phyloP scores from a whole-genome alignment of 2,888 invertebrate species.

The Cacoxenus indagator region DNA sequence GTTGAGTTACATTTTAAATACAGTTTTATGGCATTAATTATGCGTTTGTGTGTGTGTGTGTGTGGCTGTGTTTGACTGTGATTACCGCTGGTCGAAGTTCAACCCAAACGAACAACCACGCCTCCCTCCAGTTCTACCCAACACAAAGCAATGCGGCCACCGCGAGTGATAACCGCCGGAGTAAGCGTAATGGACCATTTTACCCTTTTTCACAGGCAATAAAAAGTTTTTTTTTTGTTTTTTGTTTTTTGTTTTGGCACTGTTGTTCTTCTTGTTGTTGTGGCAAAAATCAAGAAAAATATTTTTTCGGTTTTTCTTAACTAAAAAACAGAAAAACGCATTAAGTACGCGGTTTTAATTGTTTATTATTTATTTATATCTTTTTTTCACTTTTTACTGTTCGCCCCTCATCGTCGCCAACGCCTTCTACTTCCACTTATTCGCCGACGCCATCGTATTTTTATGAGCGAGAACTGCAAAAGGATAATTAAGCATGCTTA shows the following conservation, averaged over 20 bases:
- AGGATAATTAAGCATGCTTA: constrained; percentile 69
- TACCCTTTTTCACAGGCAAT: constrained; percentile 20
- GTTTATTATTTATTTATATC: constrained; percentile 51
- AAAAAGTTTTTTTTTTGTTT: constrained; percentile 33
- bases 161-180: constrained; percentile 6
- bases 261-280: background rate
- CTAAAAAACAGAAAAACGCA: constrained; percentile 58
- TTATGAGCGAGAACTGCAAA: constrained; percentile 38
- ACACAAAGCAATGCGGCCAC: background rate
- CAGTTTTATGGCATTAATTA: constrained; percentile 20
- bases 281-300: constrained; percentile 58
- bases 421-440: constrained; percentile 20
- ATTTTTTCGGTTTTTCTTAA: constrained; percentile 28
- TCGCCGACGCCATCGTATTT: constrained; percentile 26
- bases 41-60: constrained; percentile 29
- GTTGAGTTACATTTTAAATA: background rate
- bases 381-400: constrained; percentile 19
- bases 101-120: background rate
- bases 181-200: constrained; percentile 16
- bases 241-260: constrained; percentile 20
- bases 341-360: constrained; percentile 66
- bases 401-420: background rate
- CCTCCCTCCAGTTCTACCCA: background rate
- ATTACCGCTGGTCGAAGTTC: background rate
- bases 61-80: constrained; percentile 11